Evolutionary conservation across 2,797 vertebrate genomes (phyloP).

Genomic region (Pitangus sulphuratus): DNA sequence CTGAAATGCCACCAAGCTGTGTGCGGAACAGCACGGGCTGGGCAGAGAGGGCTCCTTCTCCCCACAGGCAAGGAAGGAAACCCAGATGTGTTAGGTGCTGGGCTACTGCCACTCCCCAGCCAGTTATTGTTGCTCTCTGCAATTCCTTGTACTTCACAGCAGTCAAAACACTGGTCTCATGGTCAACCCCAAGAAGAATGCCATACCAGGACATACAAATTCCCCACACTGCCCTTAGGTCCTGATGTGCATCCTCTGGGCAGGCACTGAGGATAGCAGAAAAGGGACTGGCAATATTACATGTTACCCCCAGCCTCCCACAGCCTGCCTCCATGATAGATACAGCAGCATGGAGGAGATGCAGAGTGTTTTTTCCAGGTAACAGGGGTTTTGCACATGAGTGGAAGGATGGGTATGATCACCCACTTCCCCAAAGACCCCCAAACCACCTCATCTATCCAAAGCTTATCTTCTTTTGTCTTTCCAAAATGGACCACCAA

Average conservation of each 20-base stretch:
- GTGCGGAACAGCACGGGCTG: rapidly evolving
- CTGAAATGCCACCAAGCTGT: background rate
- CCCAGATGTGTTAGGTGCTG: background rate
- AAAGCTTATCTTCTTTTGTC: background rate
- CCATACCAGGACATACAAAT: background rate
- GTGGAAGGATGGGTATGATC: background rate
- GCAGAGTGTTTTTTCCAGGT: background rate
- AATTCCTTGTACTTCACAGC: background rate
- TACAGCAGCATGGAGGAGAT: rapidly evolving
- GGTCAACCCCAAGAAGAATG: background rate
- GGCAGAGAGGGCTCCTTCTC: background rate
- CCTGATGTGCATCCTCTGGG: background rate
- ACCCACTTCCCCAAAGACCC: background rate
- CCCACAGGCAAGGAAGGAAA: background rate
- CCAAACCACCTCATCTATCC: background rate
- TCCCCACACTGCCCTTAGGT: background rate
- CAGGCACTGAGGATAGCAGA: background rate
- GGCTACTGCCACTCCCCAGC: background rate
- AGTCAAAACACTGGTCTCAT: background rate
- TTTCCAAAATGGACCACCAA: background rate
- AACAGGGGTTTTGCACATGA: background rate
- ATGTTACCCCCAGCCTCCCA: rapidly evolving
- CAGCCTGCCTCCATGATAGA: background rate
- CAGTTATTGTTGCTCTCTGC: background rate
- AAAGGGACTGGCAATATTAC: background rate